Evolutionary conservation across 2,888 invertebrate species (phyloP).

Genomic region (Erebia aethiops): DNA sequence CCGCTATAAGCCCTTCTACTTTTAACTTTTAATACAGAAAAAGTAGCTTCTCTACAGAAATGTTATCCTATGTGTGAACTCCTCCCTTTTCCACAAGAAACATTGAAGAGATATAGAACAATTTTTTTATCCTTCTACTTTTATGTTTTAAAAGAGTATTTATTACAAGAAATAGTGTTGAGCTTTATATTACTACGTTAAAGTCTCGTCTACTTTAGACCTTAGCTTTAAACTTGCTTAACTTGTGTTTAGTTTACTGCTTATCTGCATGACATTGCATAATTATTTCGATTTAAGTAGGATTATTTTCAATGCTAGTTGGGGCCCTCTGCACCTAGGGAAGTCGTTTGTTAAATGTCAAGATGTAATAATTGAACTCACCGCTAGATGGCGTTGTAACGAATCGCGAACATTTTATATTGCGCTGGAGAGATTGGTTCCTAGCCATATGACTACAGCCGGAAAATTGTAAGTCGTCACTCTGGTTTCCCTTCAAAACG

Average conservation of each 20-base stretch:
- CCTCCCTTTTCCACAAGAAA: background rate
- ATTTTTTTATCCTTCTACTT: background rate
- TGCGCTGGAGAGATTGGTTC: conserved; percentile 8
- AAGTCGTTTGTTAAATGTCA: no score
- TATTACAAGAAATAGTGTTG: no score
- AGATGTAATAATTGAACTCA: no score
- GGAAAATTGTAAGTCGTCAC: background rate
- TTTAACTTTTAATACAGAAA: background rate
- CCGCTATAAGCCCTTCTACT: background rate
- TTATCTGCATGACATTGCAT: no score
- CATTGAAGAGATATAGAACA: background rate
- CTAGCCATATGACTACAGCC: background rate
- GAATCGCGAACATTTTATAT: background rate
- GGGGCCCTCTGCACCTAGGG: no score
- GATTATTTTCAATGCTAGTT: no score
- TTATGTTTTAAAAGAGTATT: no score
- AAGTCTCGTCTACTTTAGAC: no score
- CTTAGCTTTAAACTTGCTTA: no score
- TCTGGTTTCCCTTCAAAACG: conserved; percentile 53
- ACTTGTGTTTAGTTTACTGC: no score
- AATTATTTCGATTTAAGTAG: no score
- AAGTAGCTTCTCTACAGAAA: background rate
- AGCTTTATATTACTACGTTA: no score
- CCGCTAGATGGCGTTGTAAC: conserved; percentile 5
- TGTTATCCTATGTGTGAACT: background rate